Conservation (phyloP, 2,113 vertebrate species). For the Oryzias celebensis region DNA sequence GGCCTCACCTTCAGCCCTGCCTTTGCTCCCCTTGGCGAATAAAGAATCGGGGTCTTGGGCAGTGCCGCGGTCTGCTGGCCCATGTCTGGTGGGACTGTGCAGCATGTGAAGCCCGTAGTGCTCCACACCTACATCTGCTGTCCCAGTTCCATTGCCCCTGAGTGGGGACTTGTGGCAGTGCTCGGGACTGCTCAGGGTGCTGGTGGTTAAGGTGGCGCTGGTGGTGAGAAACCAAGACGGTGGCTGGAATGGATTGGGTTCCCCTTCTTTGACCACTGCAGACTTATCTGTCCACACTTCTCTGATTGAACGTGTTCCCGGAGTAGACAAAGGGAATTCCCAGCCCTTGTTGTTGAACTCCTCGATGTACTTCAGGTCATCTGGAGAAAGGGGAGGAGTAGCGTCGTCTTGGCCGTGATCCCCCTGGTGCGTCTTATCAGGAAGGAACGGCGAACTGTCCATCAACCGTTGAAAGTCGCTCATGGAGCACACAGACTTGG, state of each 20-base stretch:
- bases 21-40: conserved; percentile 80
- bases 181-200: conserved; percentile 89
- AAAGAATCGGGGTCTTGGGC: conserved; percentile 78
- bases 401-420: conserved; percentile 81
- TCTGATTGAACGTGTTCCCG: conserved; percentile 54
- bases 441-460: conserved; percentile 97
- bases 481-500: conserved; percentile 97
- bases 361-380: conserved; percentile 97
- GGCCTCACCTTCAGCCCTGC: conserved; percentile 64
- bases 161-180: conserved; percentile 86
- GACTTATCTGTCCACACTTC: conserved; percentile 82
- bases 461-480: conserved; percentile 97
- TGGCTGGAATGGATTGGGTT: conserved; percentile 76
- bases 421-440: conserved; percentile 83
- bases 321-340: conserved; percentile 77
- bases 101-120: conserved; percentile 82
- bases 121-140: conserved; percentile 59
- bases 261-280: conserved; percentile 65
- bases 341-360: conserved; percentile 93
- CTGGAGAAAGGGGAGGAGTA: conserved; percentile 94
- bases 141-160: conserved; percentile 64
- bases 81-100: conserved; percentile 79
- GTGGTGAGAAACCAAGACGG: conserved; percentile 94
- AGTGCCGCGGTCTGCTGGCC: conserved; percentile 70
- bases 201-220: conserved; percentile 92